Percentiles rank a stretch among this genome's conserved stretches.
phyloP scores from a whole-genome alignment of 2,888 invertebrate species.

The Epinotia brunnichana region DNA sequence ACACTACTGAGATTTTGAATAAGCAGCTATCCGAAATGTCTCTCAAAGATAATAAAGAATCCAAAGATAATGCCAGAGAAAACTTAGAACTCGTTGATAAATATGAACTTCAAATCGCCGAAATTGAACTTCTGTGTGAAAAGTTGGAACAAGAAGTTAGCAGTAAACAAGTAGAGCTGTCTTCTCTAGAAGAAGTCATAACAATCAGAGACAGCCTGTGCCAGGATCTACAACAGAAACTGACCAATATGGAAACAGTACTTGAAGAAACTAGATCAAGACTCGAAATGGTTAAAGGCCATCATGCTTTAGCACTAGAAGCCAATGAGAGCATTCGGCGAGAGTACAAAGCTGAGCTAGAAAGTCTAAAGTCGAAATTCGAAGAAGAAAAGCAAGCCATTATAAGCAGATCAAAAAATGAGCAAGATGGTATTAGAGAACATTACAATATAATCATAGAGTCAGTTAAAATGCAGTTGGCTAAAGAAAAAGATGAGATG shows the following conservation, averaged over 20 bases:
- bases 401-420: slow-evolving; percentile 66
- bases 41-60: slow-evolving; percentile 47
- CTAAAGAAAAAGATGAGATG: slow-evolving; percentile 69
- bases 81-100: slow-evolving; percentile 52
- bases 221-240: slow-evolving; percentile 75
- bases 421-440: slow-evolving; percentile 69
- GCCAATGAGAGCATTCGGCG: slow-evolving; percentile 80
- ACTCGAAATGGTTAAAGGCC: slow-evolving; percentile 80
- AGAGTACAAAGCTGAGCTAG: slow-evolving; percentile 77
- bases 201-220: slow-evolving; percentile 75
- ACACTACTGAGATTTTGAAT: slow-evolving; percentile 55
- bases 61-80: slow-evolving; percentile 36
- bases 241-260: slow-evolving; percentile 66
- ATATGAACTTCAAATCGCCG: slow-evolving; percentile 60
- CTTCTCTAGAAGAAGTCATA: slow-evolving; percentile 75
- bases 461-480: slow-evolving; percentile 65
- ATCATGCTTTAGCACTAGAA: slow-evolving; percentile 78
- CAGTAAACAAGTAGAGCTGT: slow-evolving; percentile 72
- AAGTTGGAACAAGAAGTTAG: slow-evolving; percentile 72
- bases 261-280: slow-evolving; percentile 75
- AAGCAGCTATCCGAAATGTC: slow-evolving; percentile 55
- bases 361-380: slow-evolving; percentile 72
- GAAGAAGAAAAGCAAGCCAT: slow-evolving; percentile 77
- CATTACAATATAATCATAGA: slow-evolving; percentile 68
- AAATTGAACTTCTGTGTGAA: slow-evolving; percentile 68